phyloP scores from a whole-genome alignment of 2,888 invertebrate genomes.

The Xanthia icteritia region DNA sequence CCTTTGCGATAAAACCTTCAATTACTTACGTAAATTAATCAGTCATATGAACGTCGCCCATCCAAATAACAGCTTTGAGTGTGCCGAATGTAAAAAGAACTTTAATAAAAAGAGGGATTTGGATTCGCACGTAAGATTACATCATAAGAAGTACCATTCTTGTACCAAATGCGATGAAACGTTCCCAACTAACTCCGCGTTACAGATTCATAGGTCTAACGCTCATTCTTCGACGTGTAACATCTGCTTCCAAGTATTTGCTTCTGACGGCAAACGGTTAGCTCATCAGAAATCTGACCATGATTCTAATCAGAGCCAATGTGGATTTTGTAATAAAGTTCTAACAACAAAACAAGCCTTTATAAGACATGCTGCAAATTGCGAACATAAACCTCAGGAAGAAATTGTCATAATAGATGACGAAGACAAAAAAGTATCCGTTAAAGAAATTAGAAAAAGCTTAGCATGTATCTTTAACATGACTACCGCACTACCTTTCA shows the following conservation, averaged over 20 bases:
- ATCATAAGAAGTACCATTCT: conserved; percentile 76
- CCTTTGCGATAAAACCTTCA: conserved; percentile 74
- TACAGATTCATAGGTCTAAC: conserved; percentile 77
- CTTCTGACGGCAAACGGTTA: conserved; percentile 74
- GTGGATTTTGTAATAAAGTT: conserved; percentile 78
- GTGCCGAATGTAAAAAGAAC: conserved; percentile 75
- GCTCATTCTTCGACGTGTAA: conserved; percentile 80
- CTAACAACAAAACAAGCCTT: conserved; percentile 79
- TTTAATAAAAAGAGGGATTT: conserved; percentile 81
- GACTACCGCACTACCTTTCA: conserved; percentile 84
- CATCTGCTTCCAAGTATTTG: conserved; percentile 79
- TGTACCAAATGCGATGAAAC: conserved; percentile 76
- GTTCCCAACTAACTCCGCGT: conserved; percentile 71
- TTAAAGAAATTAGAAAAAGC: conserved; percentile 76
- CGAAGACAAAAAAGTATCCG: conserved; percentile 69
- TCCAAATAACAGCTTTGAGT: conserved; percentile 74
- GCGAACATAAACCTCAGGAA: conserved; percentile 61
- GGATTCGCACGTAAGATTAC: conserved; percentile 74
- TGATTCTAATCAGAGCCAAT: conserved; percentile 70
- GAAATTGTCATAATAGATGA: conserved; percentile 65
- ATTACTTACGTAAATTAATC: conserved; percentile 76
- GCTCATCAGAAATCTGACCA: conserved; percentile 82
- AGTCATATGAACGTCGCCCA: conserved; percentile 79
- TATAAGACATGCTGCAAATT: conserved; percentile 78
- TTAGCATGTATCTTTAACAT: conserved; percentile 81